phyloP scores from a whole-genome alignment of 30 jellyfish, hydroid and myxozoan species.

The Rhopilema esculentum region DNA sequence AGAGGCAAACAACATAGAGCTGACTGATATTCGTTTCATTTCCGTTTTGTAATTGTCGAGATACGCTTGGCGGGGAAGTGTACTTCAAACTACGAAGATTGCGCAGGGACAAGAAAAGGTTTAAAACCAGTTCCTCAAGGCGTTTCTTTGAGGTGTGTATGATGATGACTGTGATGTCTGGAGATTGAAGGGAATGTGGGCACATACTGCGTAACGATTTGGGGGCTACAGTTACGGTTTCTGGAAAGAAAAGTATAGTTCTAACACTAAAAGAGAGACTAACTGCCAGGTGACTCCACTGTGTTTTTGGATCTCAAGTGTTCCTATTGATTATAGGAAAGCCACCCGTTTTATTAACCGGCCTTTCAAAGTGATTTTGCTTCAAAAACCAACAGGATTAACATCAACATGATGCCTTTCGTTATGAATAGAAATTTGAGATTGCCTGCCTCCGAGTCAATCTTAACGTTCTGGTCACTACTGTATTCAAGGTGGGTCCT shows the following conservation, averaged over 20 bases:
- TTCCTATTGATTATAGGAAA: constrained; percentile 10
- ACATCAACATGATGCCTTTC: constrained; percentile 88
- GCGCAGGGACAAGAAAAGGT: background rate
- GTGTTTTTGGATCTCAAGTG: constrained; percentile 5
- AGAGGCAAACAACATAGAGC: too few relatives aligned
- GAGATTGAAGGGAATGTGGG: constrained; percentile 67
- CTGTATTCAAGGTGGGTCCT: background rate
- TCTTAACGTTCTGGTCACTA: constrained; percentile 18
- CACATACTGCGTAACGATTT: constrained; percentile 44
- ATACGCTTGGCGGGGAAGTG: background rate
- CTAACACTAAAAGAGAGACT: background rate
- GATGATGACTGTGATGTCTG: constrained; percentile 51
- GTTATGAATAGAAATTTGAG: constrained; percentile 16
- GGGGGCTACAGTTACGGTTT: constrained; percentile 37
- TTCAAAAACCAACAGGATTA: constrained; percentile 63
- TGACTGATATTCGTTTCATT: too few relatives aligned
- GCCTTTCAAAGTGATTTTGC: background rate
- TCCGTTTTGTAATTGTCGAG: background rate
- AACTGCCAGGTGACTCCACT: background rate
- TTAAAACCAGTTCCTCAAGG: constrained; percentile 62
- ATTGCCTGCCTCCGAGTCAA: constrained; percentile 39
- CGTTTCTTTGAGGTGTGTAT: constrained; percentile 67
- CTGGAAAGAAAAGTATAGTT: constrained; percentile 44
- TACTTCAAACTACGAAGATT: background rate
- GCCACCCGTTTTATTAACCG: background rate